These are phyloP conservation scores for Glossophaga mutica DNA, from an alignment of 2,797 vertebrate species.

Conservation along the genomic window DNA sequence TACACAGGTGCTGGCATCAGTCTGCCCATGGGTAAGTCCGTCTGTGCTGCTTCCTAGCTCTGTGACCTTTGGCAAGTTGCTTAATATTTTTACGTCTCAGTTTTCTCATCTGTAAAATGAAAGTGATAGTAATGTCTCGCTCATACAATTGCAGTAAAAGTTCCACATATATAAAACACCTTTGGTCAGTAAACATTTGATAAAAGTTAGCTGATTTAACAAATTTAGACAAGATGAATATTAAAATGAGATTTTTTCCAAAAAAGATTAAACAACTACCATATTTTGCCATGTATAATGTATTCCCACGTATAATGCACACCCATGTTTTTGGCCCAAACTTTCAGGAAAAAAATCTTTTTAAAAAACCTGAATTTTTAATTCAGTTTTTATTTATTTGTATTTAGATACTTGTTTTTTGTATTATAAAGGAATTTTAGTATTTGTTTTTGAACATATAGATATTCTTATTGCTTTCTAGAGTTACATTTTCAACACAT, in stretches of 20 bases:
- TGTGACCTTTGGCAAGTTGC: background rate
- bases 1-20: rapidly evolving
- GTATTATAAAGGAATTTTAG: too few relatives aligned
- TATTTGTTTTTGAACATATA: too few relatives aligned
- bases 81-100: background rate
- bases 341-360: too few relatives aligned
- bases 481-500: too few relatives aligned
- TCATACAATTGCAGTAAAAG: background rate
- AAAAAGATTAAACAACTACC: background rate
- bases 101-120: background rate
- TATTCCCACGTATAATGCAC: too few relatives aligned
- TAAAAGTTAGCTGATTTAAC: background rate
- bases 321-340: too few relatives aligned
- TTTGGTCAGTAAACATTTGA: background rate
- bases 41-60: too few relatives aligned
- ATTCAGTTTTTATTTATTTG: too few relatives aligned
- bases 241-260: background rate
- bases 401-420: too few relatives aligned
- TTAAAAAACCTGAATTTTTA: too few relatives aligned
- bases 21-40: rapidly evolving
- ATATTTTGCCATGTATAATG: too few relatives aligned
- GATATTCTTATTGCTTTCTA: too few relatives aligned
- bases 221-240: background rate
- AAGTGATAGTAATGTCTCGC: background rate
- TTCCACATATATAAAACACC: background rate